These are phyloP conservation scores for Caenorhabditis uteleia DNA, from an alignment of 2,888 invertebrate species.

Conservation along the genomic window DNA sequence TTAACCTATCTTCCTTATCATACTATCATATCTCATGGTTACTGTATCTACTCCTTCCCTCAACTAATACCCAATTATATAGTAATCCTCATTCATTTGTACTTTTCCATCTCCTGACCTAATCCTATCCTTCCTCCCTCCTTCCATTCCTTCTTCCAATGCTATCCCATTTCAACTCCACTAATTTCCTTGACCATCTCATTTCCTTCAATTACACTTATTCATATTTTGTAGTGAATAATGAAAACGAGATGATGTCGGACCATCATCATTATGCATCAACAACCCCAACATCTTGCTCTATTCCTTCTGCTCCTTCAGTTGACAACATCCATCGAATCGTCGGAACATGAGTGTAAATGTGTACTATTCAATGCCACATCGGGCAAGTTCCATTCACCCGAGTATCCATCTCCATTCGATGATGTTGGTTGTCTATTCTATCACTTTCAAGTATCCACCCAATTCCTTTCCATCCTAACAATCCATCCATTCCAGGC, in stretches of 20 bases:
- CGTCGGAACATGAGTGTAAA: conserved; percentile 31
- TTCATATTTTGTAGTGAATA: conserved; percentile 6
- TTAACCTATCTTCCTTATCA: too few relatives aligned
- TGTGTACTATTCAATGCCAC: conserved; percentile 50
- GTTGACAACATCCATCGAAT: neutral
- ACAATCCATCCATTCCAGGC: conserved; percentile 14
- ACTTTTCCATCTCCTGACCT: too few relatives aligned
- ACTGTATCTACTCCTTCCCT: too few relatives aligned
- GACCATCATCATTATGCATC: too few relatives aligned
- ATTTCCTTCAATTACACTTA: conserved; percentile 5
- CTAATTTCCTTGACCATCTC: too few relatives aligned
- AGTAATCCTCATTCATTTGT: too few relatives aligned
- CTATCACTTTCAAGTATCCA: conserved; percentile 46
- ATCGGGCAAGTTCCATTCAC: conserved; percentile 43
- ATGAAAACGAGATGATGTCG: too few relatives aligned
- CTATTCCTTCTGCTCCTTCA: conserved; percentile 5
- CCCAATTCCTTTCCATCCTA: neutral
- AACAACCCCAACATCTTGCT: conserved; percentile 2
- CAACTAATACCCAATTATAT: too few relatives aligned
- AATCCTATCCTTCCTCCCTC: conserved; percentile 1
- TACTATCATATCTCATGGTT: too few relatives aligned
- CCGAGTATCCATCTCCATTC: conserved; percentile 42
- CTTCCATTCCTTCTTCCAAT: conserved; percentile 4
- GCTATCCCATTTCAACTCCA: conserved; percentile 1
- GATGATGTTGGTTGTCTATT: conserved; percentile 36